A percentile compares a stretch with the other conserved stretches of the same genome.
Evolutionary conservation across 2,888 invertebrate species (phyloP).

Genomic region (Nesidiocoris tenuis): DNA sequence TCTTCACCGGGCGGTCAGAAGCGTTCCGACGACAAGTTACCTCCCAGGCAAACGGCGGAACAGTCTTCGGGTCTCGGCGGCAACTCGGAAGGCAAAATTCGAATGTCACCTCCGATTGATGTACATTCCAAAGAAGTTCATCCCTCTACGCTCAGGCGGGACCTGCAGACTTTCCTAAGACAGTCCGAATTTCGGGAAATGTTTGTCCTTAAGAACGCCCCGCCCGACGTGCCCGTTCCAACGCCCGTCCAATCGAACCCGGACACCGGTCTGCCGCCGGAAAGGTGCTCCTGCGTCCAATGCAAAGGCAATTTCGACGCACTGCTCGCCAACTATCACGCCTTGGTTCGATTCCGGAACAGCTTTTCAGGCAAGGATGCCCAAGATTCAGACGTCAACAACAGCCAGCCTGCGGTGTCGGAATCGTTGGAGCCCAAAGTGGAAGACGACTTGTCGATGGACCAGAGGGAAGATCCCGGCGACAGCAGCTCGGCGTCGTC

Average conservation of each 20-base stretch:
- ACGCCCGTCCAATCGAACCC: slow-evolving; percentile 5
- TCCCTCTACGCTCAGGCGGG: neutral
- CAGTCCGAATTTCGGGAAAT: slow-evolving; percentile 19
- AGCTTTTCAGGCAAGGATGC: neutral
- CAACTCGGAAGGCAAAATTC: neutral
- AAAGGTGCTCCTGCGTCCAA: slow-evolving; percentile 14
- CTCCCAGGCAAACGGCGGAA: neutral
- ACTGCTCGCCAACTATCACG: slow-evolving; percentile 13
- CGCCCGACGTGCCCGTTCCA: slow-evolving; percentile 4
- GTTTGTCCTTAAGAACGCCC: slow-evolving; percentile 1
- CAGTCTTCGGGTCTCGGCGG: neutral
- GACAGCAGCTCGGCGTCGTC: neutral
- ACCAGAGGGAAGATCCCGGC: neutral
- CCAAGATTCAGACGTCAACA: neutral
- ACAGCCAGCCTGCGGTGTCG: neutral
- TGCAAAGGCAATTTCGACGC: slow-evolving; percentile 22
- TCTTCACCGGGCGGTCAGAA: neutral
- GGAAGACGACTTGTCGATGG: slow-evolving; percentile 10
- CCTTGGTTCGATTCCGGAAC: slow-evolving; percentile 12
- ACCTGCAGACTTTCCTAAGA: neutral
- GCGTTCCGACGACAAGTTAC: neutral
- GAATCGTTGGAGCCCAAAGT: neutral
- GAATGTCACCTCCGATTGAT: neutral
- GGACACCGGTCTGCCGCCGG: neutral
- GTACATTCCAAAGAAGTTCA: neutral